These are phyloP conservation scores for Euphonia xanthogaster DNA, from an alignment of 2,797 vertebrate genomes.

Conservation along the genomic window DNA sequence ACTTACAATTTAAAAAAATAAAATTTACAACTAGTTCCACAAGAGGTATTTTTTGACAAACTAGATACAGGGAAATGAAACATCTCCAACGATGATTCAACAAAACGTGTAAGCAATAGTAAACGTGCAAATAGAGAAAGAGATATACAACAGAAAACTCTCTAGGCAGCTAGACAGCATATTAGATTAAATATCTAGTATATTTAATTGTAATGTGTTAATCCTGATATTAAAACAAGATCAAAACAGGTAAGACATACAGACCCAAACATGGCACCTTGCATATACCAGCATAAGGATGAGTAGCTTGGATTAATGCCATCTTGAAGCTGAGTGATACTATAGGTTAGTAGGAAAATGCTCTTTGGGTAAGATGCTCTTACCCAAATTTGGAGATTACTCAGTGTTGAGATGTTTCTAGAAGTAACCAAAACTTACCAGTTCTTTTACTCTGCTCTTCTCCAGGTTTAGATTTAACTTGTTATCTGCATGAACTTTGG, in stretches of 20 bases:
- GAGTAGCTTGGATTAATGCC: not conserved
- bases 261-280: not conserved
- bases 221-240: not conserved
- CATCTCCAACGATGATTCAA: not conserved
- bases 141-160: not conserved
- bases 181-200: not conserved
- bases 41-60: not conserved
- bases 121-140: not conserved
- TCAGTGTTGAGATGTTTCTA: not conserved
- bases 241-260: not conserved
- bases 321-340: not conserved
- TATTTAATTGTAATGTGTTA: not conserved
- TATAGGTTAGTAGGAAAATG: not conserved
- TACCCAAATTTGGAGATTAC: not conserved
- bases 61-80: not conserved
- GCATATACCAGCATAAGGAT: not conserved
- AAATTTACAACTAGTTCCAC: not conserved
- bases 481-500: conserved; percentile 86
- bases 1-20: not conserved
- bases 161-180: not conserved
- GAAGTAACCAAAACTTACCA: conserved; percentile 79
- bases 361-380: not conserved
- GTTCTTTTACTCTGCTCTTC: conserved; percentile 90
- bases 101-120: not conserved
- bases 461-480: conserved; percentile 90